Evolutionary conservation across 2,113 vertebrate genomes (phyloP).

Genomic region (Progne subis): DNA sequence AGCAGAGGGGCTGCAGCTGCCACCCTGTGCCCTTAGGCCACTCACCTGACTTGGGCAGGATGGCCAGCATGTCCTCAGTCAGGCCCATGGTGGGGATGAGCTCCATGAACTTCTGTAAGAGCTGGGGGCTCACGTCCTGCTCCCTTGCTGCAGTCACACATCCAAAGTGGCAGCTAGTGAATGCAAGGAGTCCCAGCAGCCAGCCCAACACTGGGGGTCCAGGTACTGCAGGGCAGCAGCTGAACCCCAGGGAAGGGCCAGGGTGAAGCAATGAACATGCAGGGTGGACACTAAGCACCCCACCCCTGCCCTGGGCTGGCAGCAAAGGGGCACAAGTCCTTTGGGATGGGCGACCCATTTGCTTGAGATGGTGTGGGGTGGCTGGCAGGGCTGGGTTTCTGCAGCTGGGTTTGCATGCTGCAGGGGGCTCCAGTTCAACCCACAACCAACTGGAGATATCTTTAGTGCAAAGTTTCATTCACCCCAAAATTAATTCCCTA

Average conservation of each 20-base stretch:
- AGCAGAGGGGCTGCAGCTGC: accelerated
- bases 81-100: not conserved
- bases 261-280: not conserved
- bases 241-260: not conserved
- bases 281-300: not conserved
- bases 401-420: not conserved
- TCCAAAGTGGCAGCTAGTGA: not conserved
- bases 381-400: not conserved
- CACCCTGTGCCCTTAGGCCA: not conserved
- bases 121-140: not conserved
- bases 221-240: accelerated
- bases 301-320: not conserved
- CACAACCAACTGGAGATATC: accelerated
- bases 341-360: accelerated
- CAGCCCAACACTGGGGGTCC: accelerated
- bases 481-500: not conserved
- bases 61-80: not conserved
- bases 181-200: not conserved
- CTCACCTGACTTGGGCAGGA: not conserved
- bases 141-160: slow-evolving; percentile 1
- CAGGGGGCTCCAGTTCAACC: not conserved
- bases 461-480: not conserved
- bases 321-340: not conserved
- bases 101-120: slow-evolving; percentile 13
- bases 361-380: not conserved